Evolutionary conservation across 2,797 vertebrate genomes (phyloP), one percentile per base, ranked within the genome.

Genomic region (Brachymystax lenok): DNA sequence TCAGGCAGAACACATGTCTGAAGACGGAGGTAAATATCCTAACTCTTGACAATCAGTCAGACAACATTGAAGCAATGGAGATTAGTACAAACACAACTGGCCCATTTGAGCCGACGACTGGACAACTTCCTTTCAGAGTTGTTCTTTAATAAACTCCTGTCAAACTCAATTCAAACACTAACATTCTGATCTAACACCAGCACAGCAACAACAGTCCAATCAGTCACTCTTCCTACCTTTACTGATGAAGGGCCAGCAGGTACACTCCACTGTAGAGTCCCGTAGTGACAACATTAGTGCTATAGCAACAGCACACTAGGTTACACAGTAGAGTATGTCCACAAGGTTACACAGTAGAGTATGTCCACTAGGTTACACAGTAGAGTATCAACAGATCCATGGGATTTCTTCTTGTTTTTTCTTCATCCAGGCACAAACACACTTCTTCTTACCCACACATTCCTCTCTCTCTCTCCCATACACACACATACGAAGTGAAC

Each of bases 161-260:
- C 0, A 46, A 54, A 54, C 61, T 4, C 21, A 13, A 5, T 12
- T 27, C 27, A 28, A 66, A 66, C 63, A 66, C 10, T 28, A 14
- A 6, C 21, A n/a, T 59, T 59, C 21, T 14, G 21, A 66, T 12
- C 24, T 27, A 66, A 13, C 24, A 24, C 21, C 10, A 12, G 12
- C 13, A 66, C 21, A 28, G 10, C 4, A 66, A 56, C 16, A 10
- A 14, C 63, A 27, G 12, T 5, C 8, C 63, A 13, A 66, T 13
- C 24, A 12, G 21, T 66, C 63, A 7, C 4, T 28, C 21, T 13
- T 66, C 84, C 78, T 89, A 88, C 86, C 85, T 90, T 82, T 83
- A 79, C 68, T 40, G 0, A 4, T 24, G 79, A 80, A 81, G 66
- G 74, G 77, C 84, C 86, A 90, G 79, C 85, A 88, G 54, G 79